Conservation (phyloP, 2,113 vertebrate species). For the Dicaeum eximium region DNA sequence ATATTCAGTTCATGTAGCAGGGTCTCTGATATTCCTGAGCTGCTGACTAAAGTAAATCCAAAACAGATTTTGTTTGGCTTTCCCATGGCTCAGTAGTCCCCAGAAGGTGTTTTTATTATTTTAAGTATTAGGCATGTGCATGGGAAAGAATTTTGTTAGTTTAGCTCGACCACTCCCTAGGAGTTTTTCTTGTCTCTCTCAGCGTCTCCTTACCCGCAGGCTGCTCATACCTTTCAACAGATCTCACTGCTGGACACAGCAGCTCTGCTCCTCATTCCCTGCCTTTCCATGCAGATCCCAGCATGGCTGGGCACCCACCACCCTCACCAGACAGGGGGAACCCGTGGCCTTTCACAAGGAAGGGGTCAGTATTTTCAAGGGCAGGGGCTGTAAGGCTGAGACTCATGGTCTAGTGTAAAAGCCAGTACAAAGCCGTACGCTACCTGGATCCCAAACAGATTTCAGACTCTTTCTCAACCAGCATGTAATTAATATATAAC, state of each 20-base stretch:
- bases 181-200: slow-evolving; percentile 56
- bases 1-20: neutral
- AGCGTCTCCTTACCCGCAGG: slow-evolving; percentile 34
- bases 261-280: neutral
- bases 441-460: neutral
- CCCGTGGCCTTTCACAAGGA: neutral
- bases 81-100: slow-evolving; percentile 49
- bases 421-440: neutral
- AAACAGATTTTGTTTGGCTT: slow-evolving; percentile 57
- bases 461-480: neutral
- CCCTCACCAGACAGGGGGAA: neutral
- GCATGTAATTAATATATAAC: neutral
- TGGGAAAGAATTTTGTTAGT: slow-evolving; percentile 68
- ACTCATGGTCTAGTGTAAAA: neutral
- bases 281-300: neutral
- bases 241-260: slow-evolving; percentile 28
- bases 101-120: slow-evolving; percentile 62
- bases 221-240: slow-evolving; percentile 41
- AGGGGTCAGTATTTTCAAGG: neutral
- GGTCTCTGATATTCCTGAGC: neutral
- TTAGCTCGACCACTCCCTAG: slow-evolving; percentile 52
- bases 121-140: slow-evolving; percentile 59
- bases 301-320: neutral
- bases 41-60: slow-evolving; percentile 14
- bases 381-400: neutral